Evolutionary conservation across 2,888 invertebrate genomes (phyloP).

Genomic region (Herminia tarsipennalis): DNA sequence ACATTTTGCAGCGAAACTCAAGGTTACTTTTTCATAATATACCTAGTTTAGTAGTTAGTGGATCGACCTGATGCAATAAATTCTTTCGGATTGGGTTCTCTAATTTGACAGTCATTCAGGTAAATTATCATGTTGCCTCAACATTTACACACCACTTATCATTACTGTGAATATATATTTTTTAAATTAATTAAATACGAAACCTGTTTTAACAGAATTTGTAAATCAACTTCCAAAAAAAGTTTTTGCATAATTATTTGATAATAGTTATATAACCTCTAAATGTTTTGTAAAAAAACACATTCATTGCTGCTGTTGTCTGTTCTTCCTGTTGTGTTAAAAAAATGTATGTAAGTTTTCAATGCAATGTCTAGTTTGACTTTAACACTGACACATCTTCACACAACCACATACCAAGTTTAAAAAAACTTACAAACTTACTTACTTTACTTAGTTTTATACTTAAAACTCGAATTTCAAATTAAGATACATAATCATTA

Average conservation of each 20-base stretch:
- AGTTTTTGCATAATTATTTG: too few species aligned
- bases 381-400: too few species aligned
- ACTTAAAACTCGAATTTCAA: too few species aligned
- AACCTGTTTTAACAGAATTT: background rate
- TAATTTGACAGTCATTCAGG: background rate
- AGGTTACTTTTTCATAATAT: constrained; percentile 57
- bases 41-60: constrained; percentile 4
- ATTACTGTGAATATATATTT: background rate
- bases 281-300: background rate
- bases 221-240: too few species aligned
- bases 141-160: background rate
- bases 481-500: too few species aligned
- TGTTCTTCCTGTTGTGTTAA: background rate
- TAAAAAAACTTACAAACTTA: too few species aligned
- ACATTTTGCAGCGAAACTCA: constrained; percentile 61
- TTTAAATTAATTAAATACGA: background rate
- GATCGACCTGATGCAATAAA: constrained; percentile 21
- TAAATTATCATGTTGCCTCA: background rate
- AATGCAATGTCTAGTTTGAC: too few species aligned
- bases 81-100: constrained; percentile 19
- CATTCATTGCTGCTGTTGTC: background rate
- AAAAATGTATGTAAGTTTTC: too few species aligned
- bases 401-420: too few species aligned
- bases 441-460: too few species aligned
- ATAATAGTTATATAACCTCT: constrained; percentile 10